Base-by-base conservation (phyloP, 2,888 invertebrate species). In the Rapana venosa region DNA sequence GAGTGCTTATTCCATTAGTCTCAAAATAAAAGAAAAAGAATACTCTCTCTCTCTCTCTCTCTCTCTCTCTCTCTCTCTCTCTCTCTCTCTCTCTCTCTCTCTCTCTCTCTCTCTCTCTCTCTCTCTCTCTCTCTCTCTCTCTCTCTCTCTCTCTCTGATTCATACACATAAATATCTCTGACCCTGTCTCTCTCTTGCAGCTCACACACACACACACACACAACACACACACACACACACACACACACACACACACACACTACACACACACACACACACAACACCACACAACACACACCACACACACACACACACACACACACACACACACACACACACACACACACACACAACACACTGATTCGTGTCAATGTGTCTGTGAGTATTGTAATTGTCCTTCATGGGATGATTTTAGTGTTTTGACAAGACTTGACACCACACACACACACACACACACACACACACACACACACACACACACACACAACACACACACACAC, bases 61-160 rank as follows among this genome's bases (percentile, higher is more conserved):
- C 15, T 15, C 15, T 58, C 58, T 58, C 15, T 15, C 15, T 58
- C 58, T 58, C 22, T 61, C 22, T 61, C 15, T 87, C 87, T 87
- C 87, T 87, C 87, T 87, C 74, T 87, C 87, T 87, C 87, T 74
- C 74, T 87, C 87, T 87, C 87, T 87, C 87, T 74, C 87, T 84
- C 84, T 84, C 84, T 84, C 35, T 84, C 84, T 84, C 61, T 61
- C 61, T 61, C 61, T 61, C 61, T 61, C 61, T 61, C 61, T 61
- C 61, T 61, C 61, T 61, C 84, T 61, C 61, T 61, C 22, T 61
- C 15, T 61, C 22, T 22, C 15, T 66, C 66, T 66, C 66, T 66
- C 66, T 66, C 66, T 66, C 66, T 66, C 66, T 66, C 66, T 66
- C 66, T 66, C 11, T n/a, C 26, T 74, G 22, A 26, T 74, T 11